Conservation (phyloP, 1,140 invertebrate species). For the Galleria mellonella region DNA sequence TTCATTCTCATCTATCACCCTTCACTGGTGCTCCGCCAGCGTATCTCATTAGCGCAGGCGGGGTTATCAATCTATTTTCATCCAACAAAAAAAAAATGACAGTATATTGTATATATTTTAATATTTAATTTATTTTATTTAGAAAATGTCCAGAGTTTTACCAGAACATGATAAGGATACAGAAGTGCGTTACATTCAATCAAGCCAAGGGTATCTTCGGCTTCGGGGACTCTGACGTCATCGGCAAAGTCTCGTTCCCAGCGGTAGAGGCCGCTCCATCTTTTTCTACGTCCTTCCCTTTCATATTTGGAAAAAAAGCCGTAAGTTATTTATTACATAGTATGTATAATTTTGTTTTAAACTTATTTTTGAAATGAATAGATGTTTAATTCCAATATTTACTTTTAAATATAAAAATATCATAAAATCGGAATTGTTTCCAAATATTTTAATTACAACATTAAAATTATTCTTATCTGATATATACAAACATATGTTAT, state of each 20-base stretch:
- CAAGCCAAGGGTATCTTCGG: constrained; percentile 98
- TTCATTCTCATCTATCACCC: too few relatives aligned
- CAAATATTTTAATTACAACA: too few relatives aligned
- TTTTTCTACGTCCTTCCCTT: constrained; percentile 95
- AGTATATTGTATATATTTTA: background rate
- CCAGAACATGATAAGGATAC: constrained; percentile 92
- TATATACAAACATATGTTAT: too few relatives aligned
- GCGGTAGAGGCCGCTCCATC: constrained; percentile 97
- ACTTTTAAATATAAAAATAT: too few relatives aligned
- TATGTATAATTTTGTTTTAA: background rate
- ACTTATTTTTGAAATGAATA: too few relatives aligned
- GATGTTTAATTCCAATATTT: too few relatives aligned
- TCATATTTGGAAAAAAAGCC: constrained; percentile 88
- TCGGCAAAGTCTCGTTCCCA: constrained; percentile 98
- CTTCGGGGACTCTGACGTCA: constrained; percentile 95
- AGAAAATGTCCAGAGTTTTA: constrained; percentile 93
- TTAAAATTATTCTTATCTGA: too few relatives aligned
- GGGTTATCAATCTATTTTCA: too few relatives aligned
- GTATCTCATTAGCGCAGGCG: too few relatives aligned
- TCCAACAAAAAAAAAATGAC: too few relatives aligned
- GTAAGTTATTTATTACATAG: constrained; percentile 37
- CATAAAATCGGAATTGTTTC: too few relatives aligned
- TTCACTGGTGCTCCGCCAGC: too few relatives aligned
- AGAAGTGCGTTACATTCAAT: constrained; percentile 96
- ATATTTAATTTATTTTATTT: constrained; percentile 22